phyloP scores from a whole-genome alignment of 2,113 vertebrate genomes.

The Noturus placidus region DNA sequence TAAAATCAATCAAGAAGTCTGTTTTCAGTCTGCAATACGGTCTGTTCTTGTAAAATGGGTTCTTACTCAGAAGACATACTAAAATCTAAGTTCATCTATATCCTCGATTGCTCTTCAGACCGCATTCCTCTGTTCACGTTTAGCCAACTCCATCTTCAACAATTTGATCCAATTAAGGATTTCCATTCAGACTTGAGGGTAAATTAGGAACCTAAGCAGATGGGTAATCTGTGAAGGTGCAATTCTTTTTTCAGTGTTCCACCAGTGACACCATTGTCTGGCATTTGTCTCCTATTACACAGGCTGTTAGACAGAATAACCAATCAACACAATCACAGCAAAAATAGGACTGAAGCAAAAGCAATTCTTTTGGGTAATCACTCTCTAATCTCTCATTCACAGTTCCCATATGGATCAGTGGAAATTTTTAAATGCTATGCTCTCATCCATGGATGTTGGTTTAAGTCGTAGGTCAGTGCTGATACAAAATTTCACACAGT shows the following conservation, averaged over 20 bases:
- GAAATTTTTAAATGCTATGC: background rate
- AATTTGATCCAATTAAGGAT: slow-evolving; percentile 34
- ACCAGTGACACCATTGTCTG: slow-evolving; percentile 16
- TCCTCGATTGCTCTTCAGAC: slow-evolving; percentile 17
- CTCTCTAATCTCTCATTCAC: background rate
- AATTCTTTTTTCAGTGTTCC: background rate
- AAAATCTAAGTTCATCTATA: background rate
- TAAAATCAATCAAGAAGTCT: background rate
- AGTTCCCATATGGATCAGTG: background rate
- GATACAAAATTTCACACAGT: background rate
- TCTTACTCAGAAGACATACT: background rate
- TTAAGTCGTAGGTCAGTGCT: background rate
- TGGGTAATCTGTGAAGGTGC: slow-evolving; percentile 7
- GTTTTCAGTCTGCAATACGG: background rate
- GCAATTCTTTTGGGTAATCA: slow-evolving; percentile 11
- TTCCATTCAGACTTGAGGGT: slow-evolving; percentile 14
- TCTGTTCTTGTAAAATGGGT: background rate
- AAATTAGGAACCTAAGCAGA: slow-evolving; percentile 20
- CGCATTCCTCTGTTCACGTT: slow-evolving; percentile 8
- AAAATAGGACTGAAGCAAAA: background rate
- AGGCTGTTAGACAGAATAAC: slow-evolving; percentile 44
- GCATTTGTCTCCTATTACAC: slow-evolving; percentile 21
- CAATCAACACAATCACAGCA: slow-evolving; percentile 2
- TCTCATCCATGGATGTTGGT: background rate
- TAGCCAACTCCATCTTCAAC: background rate